Percentiles rank a stretch among this genome's conserved stretches.
Conservation (phyloP, 2,888 invertebrate species). For the Lepidocyrtinus sp. region DNA sequence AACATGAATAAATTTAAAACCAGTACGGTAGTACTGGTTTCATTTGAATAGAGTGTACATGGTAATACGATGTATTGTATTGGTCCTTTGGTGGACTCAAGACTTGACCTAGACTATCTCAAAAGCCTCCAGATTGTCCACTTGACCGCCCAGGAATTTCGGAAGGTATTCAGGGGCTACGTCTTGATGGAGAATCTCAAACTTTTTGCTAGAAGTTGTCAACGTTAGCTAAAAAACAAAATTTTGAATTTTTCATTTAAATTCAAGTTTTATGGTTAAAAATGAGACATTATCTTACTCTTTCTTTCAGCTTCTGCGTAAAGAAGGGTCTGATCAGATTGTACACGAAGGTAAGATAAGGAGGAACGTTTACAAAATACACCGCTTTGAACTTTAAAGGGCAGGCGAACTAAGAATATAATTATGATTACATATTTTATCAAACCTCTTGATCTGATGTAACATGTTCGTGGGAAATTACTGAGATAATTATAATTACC, state of each 20-base stretch:
- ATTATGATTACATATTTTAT: too few relatives aligned
- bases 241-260: neutral
- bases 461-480: neutral
- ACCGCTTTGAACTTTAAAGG: conserved; percentile 29
- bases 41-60: neutral
- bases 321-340: conserved; percentile 27
- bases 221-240: neutral
- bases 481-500: neutral
- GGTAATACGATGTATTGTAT: neutral
- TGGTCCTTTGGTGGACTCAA: neutral
- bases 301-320: conserved; percentile 33
- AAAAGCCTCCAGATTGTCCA: conserved; percentile 7
- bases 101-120: neutral
- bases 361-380: conserved; percentile 26
- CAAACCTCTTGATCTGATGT: neutral
- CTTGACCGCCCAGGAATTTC: neutral
- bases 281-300: conserved; percentile 19
- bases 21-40: neutral
- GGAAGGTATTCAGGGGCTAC: neutral
- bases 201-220: neutral
- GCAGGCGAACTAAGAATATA: conserved; percentile 20
- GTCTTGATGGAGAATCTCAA: neutral
- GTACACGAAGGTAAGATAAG: conserved; percentile 6
- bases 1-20: neutral
- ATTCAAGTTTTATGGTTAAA: neutral